These are phyloP conservation scores for Musca domestica DNA, from an alignment of 1,140 invertebrate species.

Conservation along the genomic window DNA sequence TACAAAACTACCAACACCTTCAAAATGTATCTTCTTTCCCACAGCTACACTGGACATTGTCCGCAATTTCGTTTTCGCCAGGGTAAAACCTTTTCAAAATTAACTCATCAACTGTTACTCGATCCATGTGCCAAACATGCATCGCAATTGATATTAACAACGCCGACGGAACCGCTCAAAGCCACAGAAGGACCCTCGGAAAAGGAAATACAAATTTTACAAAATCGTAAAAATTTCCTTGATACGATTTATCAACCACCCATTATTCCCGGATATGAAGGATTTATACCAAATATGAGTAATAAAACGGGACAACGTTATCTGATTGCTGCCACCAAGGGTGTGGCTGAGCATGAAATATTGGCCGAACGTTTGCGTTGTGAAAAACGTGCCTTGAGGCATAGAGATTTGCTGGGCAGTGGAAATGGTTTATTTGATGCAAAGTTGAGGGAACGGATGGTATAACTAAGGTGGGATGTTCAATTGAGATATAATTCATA, in stretches of 20 bases:
- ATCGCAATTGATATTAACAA: constrained; percentile 65
- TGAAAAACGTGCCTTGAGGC: constrained; percentile 57
- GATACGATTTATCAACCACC: constrained; percentile 68
- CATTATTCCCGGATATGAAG: constrained; percentile 68
- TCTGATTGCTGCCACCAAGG: constrained; percentile 65
- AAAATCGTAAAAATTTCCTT: constrained; percentile 60
- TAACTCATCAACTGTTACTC: constrained; percentile 68
- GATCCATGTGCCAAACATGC: constrained; percentile 70
- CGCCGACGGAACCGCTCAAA: constrained; percentile 61
- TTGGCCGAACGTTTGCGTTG: constrained; percentile 59
- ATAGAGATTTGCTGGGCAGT: constrained; percentile 60
- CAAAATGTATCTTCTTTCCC: background rate
- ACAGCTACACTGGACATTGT: constrained; percentile 71
- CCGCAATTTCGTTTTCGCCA: constrained; percentile 69
- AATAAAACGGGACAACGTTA: constrained; percentile 65
- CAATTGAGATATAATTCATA: too few relatives aligned
- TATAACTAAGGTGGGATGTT: too few relatives aligned
- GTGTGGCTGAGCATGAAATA: constrained; percentile 66
- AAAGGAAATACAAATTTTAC: constrained; percentile 63
- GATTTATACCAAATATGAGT: constrained; percentile 65
- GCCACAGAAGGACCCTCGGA: constrained; percentile 62
- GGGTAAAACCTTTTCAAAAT: constrained; percentile 68
- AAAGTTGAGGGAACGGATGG: constrained; percentile 62
- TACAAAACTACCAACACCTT: background rate
- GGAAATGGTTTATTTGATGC: constrained; percentile 57